phyloP scores from a whole-genome alignment of 2,797 vertebrate species.

The Danio choprae region DNA sequence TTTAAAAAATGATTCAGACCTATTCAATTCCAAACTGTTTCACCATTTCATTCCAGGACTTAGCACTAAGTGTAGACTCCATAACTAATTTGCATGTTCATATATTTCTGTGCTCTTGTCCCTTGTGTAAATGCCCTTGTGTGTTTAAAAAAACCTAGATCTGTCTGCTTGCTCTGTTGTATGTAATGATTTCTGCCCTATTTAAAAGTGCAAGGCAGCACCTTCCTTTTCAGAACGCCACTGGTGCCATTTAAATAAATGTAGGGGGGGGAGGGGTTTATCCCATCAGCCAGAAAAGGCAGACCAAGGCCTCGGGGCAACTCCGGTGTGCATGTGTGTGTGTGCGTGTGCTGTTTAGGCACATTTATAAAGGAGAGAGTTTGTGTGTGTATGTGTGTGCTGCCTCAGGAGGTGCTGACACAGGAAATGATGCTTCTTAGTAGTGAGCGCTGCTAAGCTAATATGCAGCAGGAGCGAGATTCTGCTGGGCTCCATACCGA shows the following conservation, averaged over 20 bases:
- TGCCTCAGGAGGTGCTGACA: conserved; percentile 62
- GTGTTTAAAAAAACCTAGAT: conserved; percentile 43
- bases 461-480: conserved; percentile 54
- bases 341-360: conserved; percentile 28
- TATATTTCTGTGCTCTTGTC: conserved; percentile 19
- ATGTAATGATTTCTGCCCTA: conserved; percentile 47
- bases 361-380: conserved; percentile 32
- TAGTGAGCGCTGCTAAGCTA: conserved; percentile 42
- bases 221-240: conserved; percentile 44
- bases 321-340: conserved; percentile 28
- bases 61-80: background rate
- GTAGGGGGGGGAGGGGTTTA: conserved; percentile 35
- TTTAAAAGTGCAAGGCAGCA: conserved; percentile 60
- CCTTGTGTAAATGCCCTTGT: conserved; percentile 43
- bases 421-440: conserved; percentile 63
- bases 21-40: background rate
- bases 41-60: background rate
- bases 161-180: conserved; percentile 31
- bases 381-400: conserved; percentile 45
- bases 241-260: conserved; percentile 51
- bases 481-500: conserved; percentile 36
- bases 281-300: conserved; percentile 39
- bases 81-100: conserved; percentile 33
- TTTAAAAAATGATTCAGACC: background rate
- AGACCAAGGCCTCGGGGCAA: conserved; percentile 46